phyloP scores from a whole-genome alignment of 2,888 invertebrate species.

The Cheilosia impressa region DNA sequence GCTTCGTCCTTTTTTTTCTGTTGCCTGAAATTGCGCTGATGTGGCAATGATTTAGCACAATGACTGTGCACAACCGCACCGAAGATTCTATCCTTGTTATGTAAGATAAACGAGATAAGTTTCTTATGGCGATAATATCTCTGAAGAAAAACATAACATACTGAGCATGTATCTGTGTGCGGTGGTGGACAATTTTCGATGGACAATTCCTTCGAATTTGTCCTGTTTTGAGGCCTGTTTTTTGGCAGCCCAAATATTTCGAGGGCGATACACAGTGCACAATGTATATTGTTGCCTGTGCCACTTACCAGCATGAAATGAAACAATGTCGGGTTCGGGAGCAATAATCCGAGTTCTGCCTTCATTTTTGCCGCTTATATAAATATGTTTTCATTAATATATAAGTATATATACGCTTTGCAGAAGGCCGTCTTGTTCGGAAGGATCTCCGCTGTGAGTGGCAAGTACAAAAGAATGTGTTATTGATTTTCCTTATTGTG shows the following conservation, averaged over 20 bases:
- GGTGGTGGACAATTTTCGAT: too few species aligned
- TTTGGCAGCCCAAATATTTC: slow-evolving; percentile 39
- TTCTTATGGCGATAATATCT: neutral
- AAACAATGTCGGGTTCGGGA: slow-evolving; percentile 28
- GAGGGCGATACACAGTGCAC: neutral
- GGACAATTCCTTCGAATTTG: neutral
- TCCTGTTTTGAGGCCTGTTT: slow-evolving; percentile 2
- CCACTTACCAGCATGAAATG: slow-evolving; percentile 23
- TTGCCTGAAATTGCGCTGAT: slow-evolving; percentile 9
- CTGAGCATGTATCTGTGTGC: neutral
- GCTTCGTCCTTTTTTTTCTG: neutral
- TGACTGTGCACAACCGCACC: slow-evolving; percentile 1
- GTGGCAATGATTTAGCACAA: neutral
- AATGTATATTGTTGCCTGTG: slow-evolving; percentile 13
- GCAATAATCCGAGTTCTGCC: slow-evolving; percentile 35
- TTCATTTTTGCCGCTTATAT: neutral
- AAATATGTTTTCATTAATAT: slow-evolving; percentile 7
- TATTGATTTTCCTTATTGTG: slow-evolving; percentile 50
- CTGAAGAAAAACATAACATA: too few species aligned
- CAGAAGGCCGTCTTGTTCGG: slow-evolving; percentile 13
- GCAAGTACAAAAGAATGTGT: slow-evolving; percentile 28
- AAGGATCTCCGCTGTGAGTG: slow-evolving; percentile 4
- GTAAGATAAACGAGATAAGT: slow-evolving; percentile 7
- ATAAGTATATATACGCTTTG: slow-evolving; percentile 18
- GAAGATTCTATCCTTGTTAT: slow-evolving; percentile 18